These are phyloP conservation scores for Hemicrepidius hirtus DNA, from an alignment of 2,888 invertebrate species.

Conservation along the genomic window DNA sequence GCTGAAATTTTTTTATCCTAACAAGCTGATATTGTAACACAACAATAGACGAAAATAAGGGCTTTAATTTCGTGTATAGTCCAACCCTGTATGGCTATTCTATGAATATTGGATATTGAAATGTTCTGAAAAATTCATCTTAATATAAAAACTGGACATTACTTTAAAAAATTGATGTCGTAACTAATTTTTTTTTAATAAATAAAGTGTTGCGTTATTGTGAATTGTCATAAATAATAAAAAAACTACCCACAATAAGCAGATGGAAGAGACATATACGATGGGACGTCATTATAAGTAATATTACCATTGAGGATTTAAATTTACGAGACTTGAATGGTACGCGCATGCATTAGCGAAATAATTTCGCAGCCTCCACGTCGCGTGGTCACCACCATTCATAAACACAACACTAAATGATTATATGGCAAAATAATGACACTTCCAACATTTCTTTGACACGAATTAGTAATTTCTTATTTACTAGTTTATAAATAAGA, in stretches of 20 bases:
- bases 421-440: constrained; percentile 28
- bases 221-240: too few relatives aligned
- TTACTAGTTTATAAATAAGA: constrained; percentile 25
- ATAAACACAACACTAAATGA: constrained; percentile 28
- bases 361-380: constrained; percentile 10
- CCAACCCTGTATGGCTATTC: too few relatives aligned
- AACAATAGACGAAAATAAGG: too few relatives aligned
- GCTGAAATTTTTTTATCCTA: too few relatives aligned
- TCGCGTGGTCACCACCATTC: constrained; percentile 15
- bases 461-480: constrained; percentile 22
- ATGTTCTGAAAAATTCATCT: too few relatives aligned
- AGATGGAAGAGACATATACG: constrained; percentile 15
- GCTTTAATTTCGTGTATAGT: too few relatives aligned
- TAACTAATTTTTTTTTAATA: too few relatives aligned
- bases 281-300: constrained; percentile 9
- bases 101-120: too few relatives aligned
- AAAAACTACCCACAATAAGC: not conserved
- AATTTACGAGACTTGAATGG: constrained; percentile 12
- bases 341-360: constrained; percentile 10
- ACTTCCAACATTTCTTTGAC: constrained; percentile 27
- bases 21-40: too few relatives aligned
- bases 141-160: too few relatives aligned
- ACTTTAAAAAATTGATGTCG: too few relatives aligned
- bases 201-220: too few relatives aligned
- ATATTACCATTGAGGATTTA: constrained; percentile 15